A percentile compares a stretch with the other conserved stretches of the same genome.
These are phyloP conservation scores for Parnassius glacialis DNA, from an alignment of 2,888 invertebrate genomes.

Conservation along the genomic window DNA sequence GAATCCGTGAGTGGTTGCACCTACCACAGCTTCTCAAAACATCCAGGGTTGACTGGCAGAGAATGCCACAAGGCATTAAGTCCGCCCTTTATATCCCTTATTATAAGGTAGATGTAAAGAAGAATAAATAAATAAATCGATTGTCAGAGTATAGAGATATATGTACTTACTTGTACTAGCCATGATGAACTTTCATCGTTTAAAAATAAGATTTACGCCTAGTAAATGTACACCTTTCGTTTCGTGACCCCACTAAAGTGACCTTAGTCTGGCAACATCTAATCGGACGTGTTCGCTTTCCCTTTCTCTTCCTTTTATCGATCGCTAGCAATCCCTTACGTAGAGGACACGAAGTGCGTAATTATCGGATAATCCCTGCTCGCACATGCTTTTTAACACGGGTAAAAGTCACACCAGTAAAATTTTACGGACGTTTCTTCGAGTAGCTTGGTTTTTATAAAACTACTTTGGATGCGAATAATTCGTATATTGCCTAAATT, in stretches of 20 bases:
- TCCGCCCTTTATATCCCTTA: no score
- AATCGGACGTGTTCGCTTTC: constrained; percentile 21
- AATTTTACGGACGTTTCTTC: background rate
- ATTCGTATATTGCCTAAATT: no score
- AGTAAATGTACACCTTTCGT: background rate
- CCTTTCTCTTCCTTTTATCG: constrained; percentile 14
- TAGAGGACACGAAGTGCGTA: constrained; percentile 15
- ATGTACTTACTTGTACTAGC: no score
- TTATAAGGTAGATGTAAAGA: no score
- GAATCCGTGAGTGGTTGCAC: no score
- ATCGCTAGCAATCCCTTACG: constrained; percentile 15
- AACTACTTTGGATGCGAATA: background rate
- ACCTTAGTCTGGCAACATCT: constrained; percentile 17
- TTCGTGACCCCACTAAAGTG: background rate
- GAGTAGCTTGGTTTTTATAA: background rate
- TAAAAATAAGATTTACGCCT: background rate
- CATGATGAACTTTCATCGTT: no score
- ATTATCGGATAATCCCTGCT: constrained; percentile 24
- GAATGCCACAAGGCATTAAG: no score
- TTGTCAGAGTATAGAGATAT: no score
- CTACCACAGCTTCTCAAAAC: no score
- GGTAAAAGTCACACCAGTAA: constrained; percentile 1
- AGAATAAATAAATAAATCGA: no score
- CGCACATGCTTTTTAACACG: constrained; percentile 14
- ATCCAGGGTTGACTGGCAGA: no score